These are phyloP conservation scores for Drosophila parabipectinata DNA, from an alignment of 1,140 invertebrate genomes.

Conservation along the genomic window DNA sequence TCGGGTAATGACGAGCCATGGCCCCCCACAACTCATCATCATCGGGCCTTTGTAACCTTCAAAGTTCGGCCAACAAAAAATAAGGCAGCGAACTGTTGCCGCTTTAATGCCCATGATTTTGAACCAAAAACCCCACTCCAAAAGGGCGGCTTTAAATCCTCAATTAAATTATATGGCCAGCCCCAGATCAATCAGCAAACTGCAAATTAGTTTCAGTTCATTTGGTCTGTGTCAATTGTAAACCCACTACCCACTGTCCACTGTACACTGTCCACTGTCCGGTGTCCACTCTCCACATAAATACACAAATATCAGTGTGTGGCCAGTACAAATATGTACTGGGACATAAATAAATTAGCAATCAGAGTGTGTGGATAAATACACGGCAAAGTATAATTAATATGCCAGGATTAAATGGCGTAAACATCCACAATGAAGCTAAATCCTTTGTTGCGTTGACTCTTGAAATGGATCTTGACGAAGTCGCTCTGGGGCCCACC, in stretches of 20 bases:
- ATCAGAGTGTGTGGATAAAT: slow-evolving; percentile 1
- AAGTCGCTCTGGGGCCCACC: slow-evolving; percentile 84
- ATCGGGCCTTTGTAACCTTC: slow-evolving; percentile 23
- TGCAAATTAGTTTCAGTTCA: slow-evolving; percentile 45
- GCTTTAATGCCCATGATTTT: neutral
- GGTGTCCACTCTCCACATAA: slow-evolving; percentile 1
- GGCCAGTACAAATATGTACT: slow-evolving; percentile 26
- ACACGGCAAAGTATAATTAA: slow-evolving; percentile 21
- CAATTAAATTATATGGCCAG: neutral
- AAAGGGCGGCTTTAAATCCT: neutral
- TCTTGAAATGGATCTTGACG: slow-evolving; percentile 85
- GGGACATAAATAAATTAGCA: slow-evolving; percentile 27
- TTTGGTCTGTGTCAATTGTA: slow-evolving; percentile 24
- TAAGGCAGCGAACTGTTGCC: neutral
- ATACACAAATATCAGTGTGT: slow-evolving; percentile 22
- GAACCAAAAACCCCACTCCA: too few species aligned
- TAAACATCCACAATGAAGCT: slow-evolving; percentile 85
- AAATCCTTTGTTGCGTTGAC: slow-evolving; percentile 85
- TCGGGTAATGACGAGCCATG: slow-evolving; percentile 57
- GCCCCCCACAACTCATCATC: slow-evolving; percentile 14
- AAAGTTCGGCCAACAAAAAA: slow-evolving; percentile 3
- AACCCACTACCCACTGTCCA: neutral
- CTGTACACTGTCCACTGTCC: too few species aligned
- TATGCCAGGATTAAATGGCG: slow-evolving; percentile 55
- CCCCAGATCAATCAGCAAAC: slow-evolving; percentile 1